Conservation (phyloP, 1,140 invertebrate genomes). For the Bactericera cockerelli region DNA sequence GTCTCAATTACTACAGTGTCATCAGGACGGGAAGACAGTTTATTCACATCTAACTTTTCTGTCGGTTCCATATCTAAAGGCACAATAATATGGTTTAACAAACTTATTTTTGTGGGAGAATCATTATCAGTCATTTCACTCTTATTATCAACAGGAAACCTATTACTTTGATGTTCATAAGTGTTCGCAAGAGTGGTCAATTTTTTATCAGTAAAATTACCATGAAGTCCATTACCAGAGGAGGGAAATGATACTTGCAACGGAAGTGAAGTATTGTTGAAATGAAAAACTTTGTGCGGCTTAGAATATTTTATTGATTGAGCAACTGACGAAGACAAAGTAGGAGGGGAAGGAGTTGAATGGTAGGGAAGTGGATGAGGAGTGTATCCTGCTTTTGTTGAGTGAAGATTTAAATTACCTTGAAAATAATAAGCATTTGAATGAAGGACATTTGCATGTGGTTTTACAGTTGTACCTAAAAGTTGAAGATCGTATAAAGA, state of each 20-base stretch:
- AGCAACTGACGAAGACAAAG: background rate
- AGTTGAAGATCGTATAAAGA: no score
- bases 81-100: background rate
- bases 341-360: background rate
- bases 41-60: background rate
- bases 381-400: no score
- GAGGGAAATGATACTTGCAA: background rate
- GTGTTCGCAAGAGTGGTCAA: background rate
- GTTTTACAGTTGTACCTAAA: no score
- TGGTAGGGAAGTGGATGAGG: background rate
- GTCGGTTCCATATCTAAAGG: conserved; percentile 4
- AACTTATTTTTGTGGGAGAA: background rate
- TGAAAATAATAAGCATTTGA: no score
- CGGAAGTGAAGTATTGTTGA: background rate
- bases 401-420: no score
- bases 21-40: background rate
- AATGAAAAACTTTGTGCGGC: conserved; percentile 1
- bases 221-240: conserved; percentile 1
- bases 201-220: conserved; percentile 1
- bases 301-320: background rate
- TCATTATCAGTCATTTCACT: conserved; percentile 7
- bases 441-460: no score
- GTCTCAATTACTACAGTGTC: background rate
- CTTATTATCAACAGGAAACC: background rate
- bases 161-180: background rate